Base-by-base conservation (phyloP, 1,140 invertebrate species). In the Gonioctena quinquepunctata region DNA sequence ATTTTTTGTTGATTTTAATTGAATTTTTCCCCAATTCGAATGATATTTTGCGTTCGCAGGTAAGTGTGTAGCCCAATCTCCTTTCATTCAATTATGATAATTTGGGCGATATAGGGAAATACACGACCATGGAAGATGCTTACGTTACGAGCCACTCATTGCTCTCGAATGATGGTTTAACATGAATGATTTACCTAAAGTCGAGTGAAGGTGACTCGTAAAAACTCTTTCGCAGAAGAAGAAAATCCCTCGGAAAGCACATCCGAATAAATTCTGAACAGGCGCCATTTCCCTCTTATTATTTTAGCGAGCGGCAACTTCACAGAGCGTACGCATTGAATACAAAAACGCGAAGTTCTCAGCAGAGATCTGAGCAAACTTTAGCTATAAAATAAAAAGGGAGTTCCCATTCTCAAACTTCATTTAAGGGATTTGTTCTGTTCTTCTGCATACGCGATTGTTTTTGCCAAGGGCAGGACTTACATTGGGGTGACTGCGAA, bases 351-450 rank as follows among this genome's bases (percentile, higher is more conserved):
- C n/a, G 18, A 49, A 49, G 33, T n/a, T 63, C 61, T 49, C 33
- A 28, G 42, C 25, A 49, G 42, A 63, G 28, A 63, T 63, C 33
- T 21, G 18, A 19, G 27, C 61, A 63, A 63, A 63, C 25, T 63
- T 63, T n/a, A 13, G 28, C 42, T 63, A 63, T 63, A 33, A 49
- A 63, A 63, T 63, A 50, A 63, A 63, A 63, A 63, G 61, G 42
- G 61, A 63, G 48, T 63, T 63, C 61, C 18, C 42, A 63, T 63
- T 49, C 61, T 49, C 49, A 63, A 63, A 63, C 28, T 63, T 63
- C 33, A 63, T 63, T 63, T 63, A 63, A 63, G 61, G 22, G 19
- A 13, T 21, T 63, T 63, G 28, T 63, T 50, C 19, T n/a, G n/a
- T 50, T 26, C 22, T 49, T 33, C 16, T 49, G 22, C 56, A 25